Conservation (phyloP, 2,113 vertebrate species). For the Carettochelys insculpta region DNA sequence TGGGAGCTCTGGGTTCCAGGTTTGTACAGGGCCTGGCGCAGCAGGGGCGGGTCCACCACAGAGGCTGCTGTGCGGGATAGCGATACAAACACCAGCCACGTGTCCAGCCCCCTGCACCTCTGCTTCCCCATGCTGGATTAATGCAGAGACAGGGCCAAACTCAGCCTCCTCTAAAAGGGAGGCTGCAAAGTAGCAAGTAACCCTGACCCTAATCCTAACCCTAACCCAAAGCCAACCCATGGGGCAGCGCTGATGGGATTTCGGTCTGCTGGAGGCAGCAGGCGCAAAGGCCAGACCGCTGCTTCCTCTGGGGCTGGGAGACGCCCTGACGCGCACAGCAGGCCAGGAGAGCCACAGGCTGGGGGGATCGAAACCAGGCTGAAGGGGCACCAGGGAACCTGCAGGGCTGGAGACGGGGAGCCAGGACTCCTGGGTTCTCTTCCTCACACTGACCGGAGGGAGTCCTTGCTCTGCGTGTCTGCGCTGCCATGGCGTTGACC, state of each 20-base stretch:
- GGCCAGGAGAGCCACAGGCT: neutral
- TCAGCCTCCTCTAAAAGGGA: neutral
- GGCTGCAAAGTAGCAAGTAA: neutral
- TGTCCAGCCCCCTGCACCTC: neutral
- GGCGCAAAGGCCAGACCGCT: neutral
- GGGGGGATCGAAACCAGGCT: neutral
- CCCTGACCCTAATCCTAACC: too few species aligned
- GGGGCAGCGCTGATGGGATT: neutral
- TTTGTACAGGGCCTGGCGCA: neutral
- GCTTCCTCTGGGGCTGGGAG: neutral
- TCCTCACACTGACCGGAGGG: neutral
- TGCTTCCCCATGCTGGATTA: neutral
- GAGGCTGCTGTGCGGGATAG: neutral
- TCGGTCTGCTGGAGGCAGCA: neutral
- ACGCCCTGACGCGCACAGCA: neutral
- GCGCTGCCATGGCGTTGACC: too few species aligned
- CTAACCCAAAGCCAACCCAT: neutral
- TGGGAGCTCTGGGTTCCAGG: neutral
- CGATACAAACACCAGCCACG: neutral
- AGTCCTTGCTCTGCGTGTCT: too few species aligned
- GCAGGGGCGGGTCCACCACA: neutral
- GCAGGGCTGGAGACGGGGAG: neutral
- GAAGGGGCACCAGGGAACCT: neutral
- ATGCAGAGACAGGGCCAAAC: neutral
- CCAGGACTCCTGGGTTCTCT: neutral